Conservation (phyloP, 2,113 vertebrate genomes). For the Antennarius striatus region DNA sequence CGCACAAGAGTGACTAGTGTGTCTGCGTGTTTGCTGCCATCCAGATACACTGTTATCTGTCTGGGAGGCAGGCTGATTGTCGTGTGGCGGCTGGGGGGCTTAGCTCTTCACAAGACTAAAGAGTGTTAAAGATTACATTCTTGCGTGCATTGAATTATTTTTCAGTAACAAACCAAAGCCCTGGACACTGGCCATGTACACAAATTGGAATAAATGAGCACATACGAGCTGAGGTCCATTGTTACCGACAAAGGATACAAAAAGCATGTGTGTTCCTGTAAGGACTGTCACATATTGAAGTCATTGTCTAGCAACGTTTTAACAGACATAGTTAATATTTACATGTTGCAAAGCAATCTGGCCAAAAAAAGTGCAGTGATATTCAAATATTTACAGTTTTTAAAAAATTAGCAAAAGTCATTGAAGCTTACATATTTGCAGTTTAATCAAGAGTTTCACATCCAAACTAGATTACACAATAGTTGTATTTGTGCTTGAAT, state of each 20-base stretch:
- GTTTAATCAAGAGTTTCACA: neutral
- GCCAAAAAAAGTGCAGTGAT: neutral
- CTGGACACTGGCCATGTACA: constrained; percentile 57
- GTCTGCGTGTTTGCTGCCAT: constrained; percentile 48
- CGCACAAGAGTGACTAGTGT: constrained; percentile 45
- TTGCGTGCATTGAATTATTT: constrained; percentile 70
- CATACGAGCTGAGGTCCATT: constrained; percentile 53
- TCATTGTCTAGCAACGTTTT: neutral
- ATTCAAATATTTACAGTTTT: too few species aligned
- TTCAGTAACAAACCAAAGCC: constrained; percentile 70
- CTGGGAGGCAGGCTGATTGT: constrained; percentile 70
- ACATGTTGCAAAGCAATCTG: neutral
- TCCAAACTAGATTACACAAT: constrained; percentile 31
- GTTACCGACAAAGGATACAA: constrained; percentile 35
- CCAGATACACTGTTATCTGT: constrained; percentile 74
- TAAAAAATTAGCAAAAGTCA: neutral
- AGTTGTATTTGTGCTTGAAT: too few species aligned
- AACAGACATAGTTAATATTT: neutral
- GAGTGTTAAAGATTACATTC: constrained; percentile 74
- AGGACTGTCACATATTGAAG: neutral
- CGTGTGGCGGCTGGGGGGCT: constrained; percentile 67
- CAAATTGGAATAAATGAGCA: constrained; percentile 62
- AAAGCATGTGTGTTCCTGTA: constrained; percentile 7
- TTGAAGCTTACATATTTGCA: constrained; percentile 32
- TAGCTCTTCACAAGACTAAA: constrained; percentile 68